Evolutionary conservation across 1,140 invertebrate genomes (phyloP), one percentile per base, ranked within the genome.

Genomic region (Acyrthosiphon pisum): DNA sequence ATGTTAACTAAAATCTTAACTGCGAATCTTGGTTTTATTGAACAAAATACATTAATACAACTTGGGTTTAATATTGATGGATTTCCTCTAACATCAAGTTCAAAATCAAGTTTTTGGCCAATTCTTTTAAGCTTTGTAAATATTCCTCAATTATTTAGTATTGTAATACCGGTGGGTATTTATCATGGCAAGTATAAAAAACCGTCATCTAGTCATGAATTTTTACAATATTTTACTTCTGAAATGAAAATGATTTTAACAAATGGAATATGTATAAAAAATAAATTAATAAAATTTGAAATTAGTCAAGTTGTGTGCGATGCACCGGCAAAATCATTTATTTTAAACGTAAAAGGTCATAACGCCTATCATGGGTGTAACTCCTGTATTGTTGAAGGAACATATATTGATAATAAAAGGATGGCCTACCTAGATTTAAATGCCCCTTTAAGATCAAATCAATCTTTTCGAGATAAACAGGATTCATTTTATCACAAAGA

Each of bases 401-500:
- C 41, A 48, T 87, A 87, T 87, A 46, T 87, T 46, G 86, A 87
- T 46, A 44, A 35, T 50, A 84, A 84, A 44, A 26, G 86, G 20
- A 88, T 88, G 86, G 48, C 86, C 0, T 88, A 50, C 20, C 46
- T 35, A n/a, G 46, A 88, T n/a, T 88, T 88, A 48, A 88, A 88
- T 88, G 46, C 86, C 11, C 30, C 86, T 48, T 88, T 88, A 88
- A 50, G 86, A 88, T n/a, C 86, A 48, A 50, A 88, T 88, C 11
- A 50, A 20, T 88, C 86, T 2, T 88, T 88, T 88, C 26, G 86
- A 87, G 35, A 35, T 0, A 90, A 89, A 90, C 46, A 50, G n/a
- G 88, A 90, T 8, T 14, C 30, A 53, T 50, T 53, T 90, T 90
- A 90, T 90, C 88, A 90, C 35, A 90, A 90, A 90, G 88, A 56